A percentile compares a stretch with the other conserved stretches of the same genome.
Evolutionary conservation across 2,888 invertebrate species (phyloP).

Genomic region (Lathronympha strigana): DNA sequence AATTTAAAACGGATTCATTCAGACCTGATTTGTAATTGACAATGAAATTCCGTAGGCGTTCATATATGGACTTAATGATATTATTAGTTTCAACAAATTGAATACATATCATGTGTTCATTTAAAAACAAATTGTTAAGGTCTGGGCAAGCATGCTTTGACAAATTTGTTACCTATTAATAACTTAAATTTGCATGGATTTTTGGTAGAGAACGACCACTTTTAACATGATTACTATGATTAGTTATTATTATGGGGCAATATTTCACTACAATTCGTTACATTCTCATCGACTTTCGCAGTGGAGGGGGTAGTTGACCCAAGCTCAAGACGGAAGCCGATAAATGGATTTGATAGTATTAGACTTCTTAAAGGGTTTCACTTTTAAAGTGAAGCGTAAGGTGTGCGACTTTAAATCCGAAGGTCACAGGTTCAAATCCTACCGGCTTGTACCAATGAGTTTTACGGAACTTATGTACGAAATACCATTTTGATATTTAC

Average conservation of each 20-base stretch:
- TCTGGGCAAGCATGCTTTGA: background rate
- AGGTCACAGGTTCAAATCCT: too few species aligned
- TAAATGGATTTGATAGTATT: background rate
- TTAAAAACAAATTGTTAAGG: background rate
- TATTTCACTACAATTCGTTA: background rate
- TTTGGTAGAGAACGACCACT: background rate
- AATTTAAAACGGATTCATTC: background rate
- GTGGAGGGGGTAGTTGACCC: too few species aligned
- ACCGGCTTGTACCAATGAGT: too few species aligned
- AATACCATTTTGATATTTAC: too few species aligned
- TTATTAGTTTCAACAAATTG: constrained; percentile 25
- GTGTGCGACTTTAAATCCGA: too few species aligned
- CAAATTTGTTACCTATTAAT: constrained; percentile 5
- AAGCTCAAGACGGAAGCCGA: background rate
- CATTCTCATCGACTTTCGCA: too few species aligned
- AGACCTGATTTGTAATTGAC: background rate
- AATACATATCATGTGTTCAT: constrained; percentile 18
- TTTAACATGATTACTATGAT: background rate
- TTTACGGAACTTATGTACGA: too few species aligned
- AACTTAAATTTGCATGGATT: too few species aligned
- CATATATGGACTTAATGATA: constrained; percentile 20
- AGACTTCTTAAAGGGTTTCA: background rate
- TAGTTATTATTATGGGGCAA: background rate
- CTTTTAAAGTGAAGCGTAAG: too few species aligned
- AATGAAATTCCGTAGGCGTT: background rate